Evolutionary conservation across 2,888 invertebrate genomes (phyloP).

Genomic region (Andrena praecox): DNA sequence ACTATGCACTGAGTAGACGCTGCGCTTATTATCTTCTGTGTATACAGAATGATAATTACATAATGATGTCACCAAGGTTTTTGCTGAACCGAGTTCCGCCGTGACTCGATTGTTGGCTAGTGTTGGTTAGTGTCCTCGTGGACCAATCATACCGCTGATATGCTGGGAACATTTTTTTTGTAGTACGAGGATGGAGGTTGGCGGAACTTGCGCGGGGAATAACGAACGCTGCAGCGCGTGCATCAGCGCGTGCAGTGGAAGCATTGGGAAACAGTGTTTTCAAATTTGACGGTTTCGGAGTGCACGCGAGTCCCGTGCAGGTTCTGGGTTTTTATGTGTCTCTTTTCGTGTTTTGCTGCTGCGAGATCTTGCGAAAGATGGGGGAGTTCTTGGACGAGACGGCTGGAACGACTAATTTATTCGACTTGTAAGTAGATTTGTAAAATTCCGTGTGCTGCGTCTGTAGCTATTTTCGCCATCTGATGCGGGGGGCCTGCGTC

Average conservation of each 20-base stretch:
- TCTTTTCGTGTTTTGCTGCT: constrained; percentile 34
- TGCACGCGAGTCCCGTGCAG: constrained; percentile 9
- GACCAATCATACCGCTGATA: not conserved
- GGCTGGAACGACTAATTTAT: constrained; percentile 71
- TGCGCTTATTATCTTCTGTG: constrained; percentile 9
- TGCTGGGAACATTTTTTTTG: constrained; percentile 33
- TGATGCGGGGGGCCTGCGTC: constrained; percentile 15
- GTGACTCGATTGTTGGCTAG: not conserved
- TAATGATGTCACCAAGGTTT: constrained; percentile 22
- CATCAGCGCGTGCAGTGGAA: constrained; percentile 47
- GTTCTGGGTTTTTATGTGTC: constrained; percentile 40
- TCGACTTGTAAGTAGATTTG: constrained; percentile 77
- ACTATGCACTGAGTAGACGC: not conserved
- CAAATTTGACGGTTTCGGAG: constrained; percentile 70
- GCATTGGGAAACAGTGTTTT: constrained; percentile 34
- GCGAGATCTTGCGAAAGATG: constrained; percentile 64
- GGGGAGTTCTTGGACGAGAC: constrained; percentile 77
- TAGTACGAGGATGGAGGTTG: not conserved
- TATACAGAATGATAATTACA: constrained; percentile 25
- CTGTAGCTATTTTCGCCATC: constrained; percentile 1
- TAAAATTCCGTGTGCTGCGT: not conserved
- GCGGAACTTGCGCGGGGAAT: constrained; percentile 1
- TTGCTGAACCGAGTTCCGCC: not conserved
- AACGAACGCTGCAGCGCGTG: constrained; percentile 3
- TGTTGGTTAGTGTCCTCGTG: no score